Base-by-base conservation (phyloP, 2,888 invertebrate species). In the Sipha maydis region DNA sequence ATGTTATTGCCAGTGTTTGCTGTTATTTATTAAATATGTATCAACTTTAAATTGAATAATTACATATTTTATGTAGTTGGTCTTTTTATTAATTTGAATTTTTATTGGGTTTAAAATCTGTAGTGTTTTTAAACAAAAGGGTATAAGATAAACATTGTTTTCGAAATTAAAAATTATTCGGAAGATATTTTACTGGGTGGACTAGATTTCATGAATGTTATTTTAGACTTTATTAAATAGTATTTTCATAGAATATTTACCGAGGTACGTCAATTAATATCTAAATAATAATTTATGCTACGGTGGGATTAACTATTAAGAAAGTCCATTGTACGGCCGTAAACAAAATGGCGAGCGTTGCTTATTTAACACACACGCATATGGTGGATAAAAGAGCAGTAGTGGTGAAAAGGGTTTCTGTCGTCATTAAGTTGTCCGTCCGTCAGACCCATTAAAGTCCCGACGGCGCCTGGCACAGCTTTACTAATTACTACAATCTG, bases 371-470 rank as follows among this genome's bases (percentile, higher is more conserved):
- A 61, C 48, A 54, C 83, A 28, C 41, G 7, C 76, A 61, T 38
- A 21, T 28, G 25, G 25, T 28, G 71, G n/a, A 61, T 19, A 4
- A n/a, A 19, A 38, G 17, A 14, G 48, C 76, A n/a, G 69, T 25
- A n/a, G 83, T 17, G 3, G 83, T 54, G 19, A 73, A 69, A 78
- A 78, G 78, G 77, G 85, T 85, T 85, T 85, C 78, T 85, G 77
- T 85, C 85, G 77, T 85, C 85, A 69, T 77, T 85, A 85, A 85
- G 69, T 78, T 78, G 85, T 85, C 77, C 77, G 78, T 85, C 48
- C 85, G 85, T 77, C 85, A 78, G 41, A 78, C 41, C 69, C 85
- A 67, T 85, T 85, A 85, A 77, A 85, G 41, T 85, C 67, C 48
- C 67, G 78, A 83, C 73, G 83, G 76, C 73, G 38, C 78, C 69